Percentiles rank a stretch among this genome's conserved stretches.
These are phyloP conservation scores for Chymomyza amoena DNA, from an alignment of 2,888 invertebrate species.

Conservation along the genomic window DNA sequence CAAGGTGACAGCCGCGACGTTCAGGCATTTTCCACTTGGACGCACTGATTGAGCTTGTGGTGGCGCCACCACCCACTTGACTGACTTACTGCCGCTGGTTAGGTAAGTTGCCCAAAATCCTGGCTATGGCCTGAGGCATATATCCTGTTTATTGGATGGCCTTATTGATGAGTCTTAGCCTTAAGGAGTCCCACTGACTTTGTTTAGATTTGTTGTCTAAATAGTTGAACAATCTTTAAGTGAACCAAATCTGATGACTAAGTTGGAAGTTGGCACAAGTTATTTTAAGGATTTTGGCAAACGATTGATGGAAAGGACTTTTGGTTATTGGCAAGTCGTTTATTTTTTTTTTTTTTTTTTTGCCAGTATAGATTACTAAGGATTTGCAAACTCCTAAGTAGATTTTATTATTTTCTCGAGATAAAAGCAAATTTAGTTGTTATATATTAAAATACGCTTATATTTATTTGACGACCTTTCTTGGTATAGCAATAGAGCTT, in stretches of 20 bases:
- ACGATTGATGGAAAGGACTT: slow-evolving; percentile 31
- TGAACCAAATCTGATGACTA: background rate
- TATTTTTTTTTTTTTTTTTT: background rate
- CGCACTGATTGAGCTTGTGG: slow-evolving; percentile 61
- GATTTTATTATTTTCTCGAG: too few species aligned
- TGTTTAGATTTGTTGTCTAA: slow-evolving; percentile 56
- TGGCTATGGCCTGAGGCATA: slow-evolving; percentile 50
- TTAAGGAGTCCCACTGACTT: slow-evolving; percentile 6
- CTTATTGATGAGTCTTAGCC: slow-evolving; percentile 61
- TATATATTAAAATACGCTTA: too few species aligned
- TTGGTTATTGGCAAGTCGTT: background rate
- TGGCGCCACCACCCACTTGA: slow-evolving; percentile 8
- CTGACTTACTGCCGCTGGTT: background rate
- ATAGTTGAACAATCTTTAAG: slow-evolving; percentile 44
- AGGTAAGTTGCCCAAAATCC: slow-evolving; percentile 35
- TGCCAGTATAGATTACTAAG: too few species aligned
- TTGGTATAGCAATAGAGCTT: too few species aligned
- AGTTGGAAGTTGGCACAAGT: background rate
- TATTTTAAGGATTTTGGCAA: background rate
- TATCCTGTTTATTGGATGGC: slow-evolving; percentile 64
- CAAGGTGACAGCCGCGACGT: slow-evolving; percentile 63
- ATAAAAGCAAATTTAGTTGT: too few species aligned
- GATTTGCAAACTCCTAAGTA: too few species aligned
- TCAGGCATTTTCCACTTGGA: slow-evolving; percentile 68
- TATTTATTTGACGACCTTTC: too few species aligned